A percentile compares a stretch with the other conserved stretches of the same genome.
These are phyloP conservation scores for Pholis gunnellus DNA, from an alignment of 2,113 vertebrate genomes.

Conservation along the genomic window DNA sequence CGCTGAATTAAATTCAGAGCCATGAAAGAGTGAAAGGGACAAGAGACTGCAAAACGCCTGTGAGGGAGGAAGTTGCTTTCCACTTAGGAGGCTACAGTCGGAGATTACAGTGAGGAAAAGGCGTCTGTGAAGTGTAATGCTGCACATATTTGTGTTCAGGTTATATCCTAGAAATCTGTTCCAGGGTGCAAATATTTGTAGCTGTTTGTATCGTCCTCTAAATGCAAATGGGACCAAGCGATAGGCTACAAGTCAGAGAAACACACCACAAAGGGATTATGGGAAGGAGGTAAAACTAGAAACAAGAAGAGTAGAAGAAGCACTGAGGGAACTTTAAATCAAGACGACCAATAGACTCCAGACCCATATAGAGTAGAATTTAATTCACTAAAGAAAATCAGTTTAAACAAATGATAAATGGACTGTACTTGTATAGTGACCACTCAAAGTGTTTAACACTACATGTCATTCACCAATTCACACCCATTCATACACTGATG, in stretches of 20 bases:
- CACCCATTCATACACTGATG: neutral
- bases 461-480: neutral
- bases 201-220: neutral
- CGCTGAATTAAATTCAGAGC: conserved; percentile 47
- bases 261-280: neutral
- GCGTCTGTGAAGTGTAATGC: conserved; percentile 16
- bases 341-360: neutral
- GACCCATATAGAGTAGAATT: neutral
- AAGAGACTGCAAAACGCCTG: conserved; percentile 27
- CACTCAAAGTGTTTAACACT: neutral
- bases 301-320: neutral
- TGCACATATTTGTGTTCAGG: neutral
- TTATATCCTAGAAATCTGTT: neutral
- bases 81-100: conserved; percentile 15
- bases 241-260: neutral
- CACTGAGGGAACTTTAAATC: neutral
- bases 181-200: neutral
- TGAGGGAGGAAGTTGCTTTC: conserved; percentile 23
- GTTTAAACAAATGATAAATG: neutral
- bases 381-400: neutral
- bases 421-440: neutral
- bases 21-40: conserved; percentile 34
- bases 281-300: neutral
- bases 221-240: conserved; percentile 8
- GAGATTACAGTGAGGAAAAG: conserved; percentile 21